Evolutionary conservation across 2,888 invertebrate genomes (phyloP).

Genomic region (Temnothorax ravouxi): DNA sequence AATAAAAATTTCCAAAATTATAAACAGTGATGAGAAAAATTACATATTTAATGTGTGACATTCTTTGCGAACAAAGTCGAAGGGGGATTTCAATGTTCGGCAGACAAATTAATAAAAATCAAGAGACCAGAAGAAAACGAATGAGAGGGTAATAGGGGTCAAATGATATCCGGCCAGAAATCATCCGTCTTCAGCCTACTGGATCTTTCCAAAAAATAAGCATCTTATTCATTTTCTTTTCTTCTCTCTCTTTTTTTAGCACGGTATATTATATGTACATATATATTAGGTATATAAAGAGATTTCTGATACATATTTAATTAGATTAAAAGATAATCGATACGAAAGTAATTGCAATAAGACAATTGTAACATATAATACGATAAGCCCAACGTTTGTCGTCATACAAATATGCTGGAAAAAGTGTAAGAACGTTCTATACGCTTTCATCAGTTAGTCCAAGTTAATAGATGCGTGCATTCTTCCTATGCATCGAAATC

Average conservation of each 20-base stretch:
- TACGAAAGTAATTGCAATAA: neutral
- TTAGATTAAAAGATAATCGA: neutral
- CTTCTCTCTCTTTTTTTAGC: neutral
- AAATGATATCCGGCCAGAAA: conserved; percentile 50
- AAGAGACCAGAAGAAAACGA: conserved; percentile 28
- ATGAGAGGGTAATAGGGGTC: conserved; percentile 63
- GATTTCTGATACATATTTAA: conserved; percentile 3
- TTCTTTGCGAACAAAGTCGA: too few relatives aligned
- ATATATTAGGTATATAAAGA: neutral
- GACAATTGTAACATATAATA: neutral
- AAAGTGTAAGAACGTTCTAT: neutral
- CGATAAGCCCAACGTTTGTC: neutral
- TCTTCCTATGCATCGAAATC: neutral
- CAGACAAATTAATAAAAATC: too few relatives aligned
- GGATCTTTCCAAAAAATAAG: conserved; percentile 40
- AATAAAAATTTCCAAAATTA: neutral
- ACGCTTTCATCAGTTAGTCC: neutral
- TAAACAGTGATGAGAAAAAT: neutral
- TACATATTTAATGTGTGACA: neutral
- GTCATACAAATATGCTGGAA: neutral
- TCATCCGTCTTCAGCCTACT: conserved; percentile 55
- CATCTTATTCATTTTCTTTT: neutral
- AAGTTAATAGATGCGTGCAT: neutral
- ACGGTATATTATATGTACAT: neutral
- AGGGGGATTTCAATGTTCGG: too few relatives aligned